Evolutionary conservation across 2,113 vertebrate genomes (phyloP).

Genomic region (Azemiops feae): DNA sequence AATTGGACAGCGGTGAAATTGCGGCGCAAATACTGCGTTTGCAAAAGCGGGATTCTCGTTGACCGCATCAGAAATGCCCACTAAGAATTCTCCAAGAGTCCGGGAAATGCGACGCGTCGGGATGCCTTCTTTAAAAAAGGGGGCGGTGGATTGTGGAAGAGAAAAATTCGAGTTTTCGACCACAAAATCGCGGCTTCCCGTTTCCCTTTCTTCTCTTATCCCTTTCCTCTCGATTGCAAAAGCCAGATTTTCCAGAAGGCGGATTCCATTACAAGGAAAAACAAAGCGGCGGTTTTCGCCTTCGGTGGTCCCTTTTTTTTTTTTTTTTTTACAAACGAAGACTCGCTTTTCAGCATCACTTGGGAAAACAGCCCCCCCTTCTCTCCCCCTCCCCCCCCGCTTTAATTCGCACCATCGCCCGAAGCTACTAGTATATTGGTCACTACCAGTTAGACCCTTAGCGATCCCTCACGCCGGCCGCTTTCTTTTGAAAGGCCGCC

Average conservation of each 20-base stretch:
- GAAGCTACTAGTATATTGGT: neutral
- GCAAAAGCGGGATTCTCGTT: neutral
- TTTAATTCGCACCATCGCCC: neutral
- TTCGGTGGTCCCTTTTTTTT: neutral
- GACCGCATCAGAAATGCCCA: too few species aligned
- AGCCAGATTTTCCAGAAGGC: too few species aligned
- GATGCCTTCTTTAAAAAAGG: neutral
- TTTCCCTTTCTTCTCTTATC: neutral
- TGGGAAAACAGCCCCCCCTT: neutral
- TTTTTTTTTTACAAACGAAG: neutral
- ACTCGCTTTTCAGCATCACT: neutral
- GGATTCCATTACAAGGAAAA: neutral
- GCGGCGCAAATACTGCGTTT: neutral
- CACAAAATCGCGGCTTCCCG: neutral
- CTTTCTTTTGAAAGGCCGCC: neutral
- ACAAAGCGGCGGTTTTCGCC: neutral
- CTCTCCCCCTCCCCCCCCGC: too few species aligned
- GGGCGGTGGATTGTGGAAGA: neutral
- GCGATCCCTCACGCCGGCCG: neutral
- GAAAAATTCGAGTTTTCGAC: neutral
- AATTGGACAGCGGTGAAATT: neutral
- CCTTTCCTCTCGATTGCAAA: neutral
- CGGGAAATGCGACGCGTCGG: neutral
- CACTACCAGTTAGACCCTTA: neutral
- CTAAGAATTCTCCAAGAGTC: neutral